These are phyloP conservation scores for Turnix velox DNA, from an alignment of 2,113 vertebrate genomes.

Conservation along the genomic window DNA sequence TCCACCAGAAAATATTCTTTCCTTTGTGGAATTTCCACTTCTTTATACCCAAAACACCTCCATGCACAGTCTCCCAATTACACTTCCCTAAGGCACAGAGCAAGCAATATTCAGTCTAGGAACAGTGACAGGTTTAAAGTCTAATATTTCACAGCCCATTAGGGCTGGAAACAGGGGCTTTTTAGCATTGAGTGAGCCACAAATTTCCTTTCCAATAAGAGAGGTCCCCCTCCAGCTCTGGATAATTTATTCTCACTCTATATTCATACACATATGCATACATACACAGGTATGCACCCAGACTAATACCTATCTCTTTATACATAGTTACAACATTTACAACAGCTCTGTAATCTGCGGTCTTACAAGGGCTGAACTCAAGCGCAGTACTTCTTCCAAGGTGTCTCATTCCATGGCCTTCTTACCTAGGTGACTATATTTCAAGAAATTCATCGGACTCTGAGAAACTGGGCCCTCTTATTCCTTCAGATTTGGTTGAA, in stretches of 20 bases:
- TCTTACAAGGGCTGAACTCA: neutral
- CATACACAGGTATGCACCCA: neutral
- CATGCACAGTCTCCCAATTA: neutral
- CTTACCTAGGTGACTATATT: neutral
- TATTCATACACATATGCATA: fast-evolving
- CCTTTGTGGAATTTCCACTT: neutral
- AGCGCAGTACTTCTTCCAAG: neutral
- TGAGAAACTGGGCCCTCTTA: neutral
- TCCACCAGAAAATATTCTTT: neutral
- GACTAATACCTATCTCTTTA: neutral
- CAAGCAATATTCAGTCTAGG: neutral
- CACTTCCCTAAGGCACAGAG: neutral
- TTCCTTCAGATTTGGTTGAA: neutral
- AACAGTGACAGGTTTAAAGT: slow-evolving; percentile 12
- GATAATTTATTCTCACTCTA: neutral
- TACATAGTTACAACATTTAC: neutral
- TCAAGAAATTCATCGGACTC: neutral
- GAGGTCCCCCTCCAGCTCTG: neutral
- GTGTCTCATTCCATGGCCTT: neutral
- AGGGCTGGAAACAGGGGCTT: neutral
- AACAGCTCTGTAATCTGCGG: neutral
- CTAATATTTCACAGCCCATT: slow-evolving; percentile 4
- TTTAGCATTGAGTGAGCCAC: neutral
- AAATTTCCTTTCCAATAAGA: neutral
- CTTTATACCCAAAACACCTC: neutral